Base-by-base conservation (phyloP, 2,888 invertebrate species). In the Arrhopalites spinosus region DNA sequence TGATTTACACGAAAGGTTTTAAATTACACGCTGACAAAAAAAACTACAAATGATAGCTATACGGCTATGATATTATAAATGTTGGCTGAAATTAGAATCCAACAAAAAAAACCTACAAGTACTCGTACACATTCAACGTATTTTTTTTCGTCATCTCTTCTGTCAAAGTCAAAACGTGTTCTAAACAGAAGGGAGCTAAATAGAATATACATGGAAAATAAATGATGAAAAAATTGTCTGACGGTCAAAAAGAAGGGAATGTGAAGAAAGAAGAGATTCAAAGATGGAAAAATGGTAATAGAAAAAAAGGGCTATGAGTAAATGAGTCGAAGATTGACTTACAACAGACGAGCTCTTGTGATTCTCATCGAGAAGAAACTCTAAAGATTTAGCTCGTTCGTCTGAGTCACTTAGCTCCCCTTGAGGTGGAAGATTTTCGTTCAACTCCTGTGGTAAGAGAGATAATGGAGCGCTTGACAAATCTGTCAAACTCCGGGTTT, bases 361-460 rank as follows among this genome's bases (percentile, higher is more conserved):
- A 77, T 80, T 81, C 47, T 81, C 82, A 78, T 83, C 82, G 2
- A 83, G 79, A 43, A 83, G 79, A 76, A 81, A 83, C 59, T 83
- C 82, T 36, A 80, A 74, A 53, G 82, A 83, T 77, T 81, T 81
- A 73, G 82, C 81, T 77, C 82, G 79, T 76, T 83, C 82, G 63
- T 83, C 82, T 43, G 77, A 77, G 36, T 81, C 82, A 66, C 75
- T 79, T 2, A 81, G 77, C 36, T 82, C 82, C 59, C 79, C 80
- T 59, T 78, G 78, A 30, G 79, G 71, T 64, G 69, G 30, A n/a
- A 29, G 43, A 43, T 71, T 56, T 25, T 61, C 47, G n/a, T 30
- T 53, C 63, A 29, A 63, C 15, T 63, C 66, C 30, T 66, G 59
- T 8, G 66, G 59, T 59, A 20, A n/a, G 23, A 56, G 59, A 63